Evolutionary conservation across 2,888 invertebrate genomes (phyloP).

Genomic region (Megalurothrips usitatus): DNA sequence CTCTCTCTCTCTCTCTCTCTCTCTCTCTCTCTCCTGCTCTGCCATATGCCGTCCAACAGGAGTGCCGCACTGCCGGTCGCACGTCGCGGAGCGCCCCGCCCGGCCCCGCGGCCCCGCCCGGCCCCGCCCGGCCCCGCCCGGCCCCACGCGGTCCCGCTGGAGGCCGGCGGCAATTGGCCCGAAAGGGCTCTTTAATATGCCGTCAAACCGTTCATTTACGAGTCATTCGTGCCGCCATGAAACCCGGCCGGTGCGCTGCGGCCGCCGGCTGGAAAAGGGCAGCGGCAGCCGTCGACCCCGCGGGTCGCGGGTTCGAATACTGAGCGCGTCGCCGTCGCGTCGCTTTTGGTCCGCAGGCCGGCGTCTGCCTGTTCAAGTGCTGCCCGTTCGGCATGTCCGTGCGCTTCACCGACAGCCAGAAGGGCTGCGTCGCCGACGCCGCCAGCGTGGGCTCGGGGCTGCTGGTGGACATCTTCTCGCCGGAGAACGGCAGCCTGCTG

Average conservation of each 20-base stretch:
- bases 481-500: not conserved
- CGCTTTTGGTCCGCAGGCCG: not conserved
- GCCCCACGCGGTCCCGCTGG: not conserved
- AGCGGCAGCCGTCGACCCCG: not conserved
- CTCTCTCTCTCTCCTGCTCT: not conserved
- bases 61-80: no score
- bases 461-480: not conserved
- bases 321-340: not conserved
- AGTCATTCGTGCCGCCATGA: not conserved
- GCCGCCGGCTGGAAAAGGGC: not conserved
- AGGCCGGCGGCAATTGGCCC: not conserved
- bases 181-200: no score
- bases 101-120: not conserved
- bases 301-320: not conserved
- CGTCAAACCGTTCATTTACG: not conserved
- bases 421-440: not conserved
- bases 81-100: not conserved
- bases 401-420: not conserved
- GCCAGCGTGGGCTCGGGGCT: not conserved
- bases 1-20: constrained; percentile 18
- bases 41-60: no score
- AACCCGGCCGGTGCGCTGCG: not conserved
- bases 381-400: not conserved
- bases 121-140: not conserved
- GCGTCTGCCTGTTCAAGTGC: constrained; percentile 5